Evolutionary conservation across 2,888 invertebrate species (phyloP).

Genomic region (Nezara viridula): DNA sequence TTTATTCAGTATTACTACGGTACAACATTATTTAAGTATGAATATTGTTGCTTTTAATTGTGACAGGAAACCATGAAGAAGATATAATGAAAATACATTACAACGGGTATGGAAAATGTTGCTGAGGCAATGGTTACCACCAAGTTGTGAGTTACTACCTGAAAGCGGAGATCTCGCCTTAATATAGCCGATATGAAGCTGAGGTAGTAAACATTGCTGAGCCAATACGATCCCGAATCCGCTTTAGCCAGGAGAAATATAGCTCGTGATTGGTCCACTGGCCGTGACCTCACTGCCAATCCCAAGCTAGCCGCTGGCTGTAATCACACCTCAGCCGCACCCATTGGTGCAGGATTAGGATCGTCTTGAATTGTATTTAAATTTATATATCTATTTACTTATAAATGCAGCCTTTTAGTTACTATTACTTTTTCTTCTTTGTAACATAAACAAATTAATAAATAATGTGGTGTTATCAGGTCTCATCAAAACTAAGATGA

Average conservation of each 20-base stretch:
- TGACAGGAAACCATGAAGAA: too few species aligned
- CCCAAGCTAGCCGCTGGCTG: background rate
- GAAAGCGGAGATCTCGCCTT: background rate
- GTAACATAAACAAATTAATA: too few species aligned
- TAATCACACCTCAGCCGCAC: background rate
- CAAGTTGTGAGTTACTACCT: background rate
- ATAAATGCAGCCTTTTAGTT: too few species aligned
- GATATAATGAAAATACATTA: background rate
- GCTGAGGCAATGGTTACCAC: background rate
- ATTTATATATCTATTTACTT: background rate
- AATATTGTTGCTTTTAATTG: too few species aligned
- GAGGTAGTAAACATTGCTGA: background rate
- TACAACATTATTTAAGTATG: too few species aligned
- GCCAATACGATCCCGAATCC: constrained; percentile 10
- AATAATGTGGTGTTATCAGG: too few species aligned
- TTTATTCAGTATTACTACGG: too few species aligned
- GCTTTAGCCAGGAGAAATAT: constrained; percentile 5
- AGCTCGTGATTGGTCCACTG: background rate
- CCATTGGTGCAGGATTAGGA: background rate
- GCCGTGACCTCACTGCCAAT: constrained; percentile 19
- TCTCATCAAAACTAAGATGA: too few species aligned
- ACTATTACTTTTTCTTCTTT: too few species aligned
- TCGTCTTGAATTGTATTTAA: background rate
- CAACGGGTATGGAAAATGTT: background rate
- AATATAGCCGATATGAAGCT: constrained; percentile 18